Conservation (phyloP, 35 echinoderm and acorn worm genomes). For the Diadema setosum region DNA sequence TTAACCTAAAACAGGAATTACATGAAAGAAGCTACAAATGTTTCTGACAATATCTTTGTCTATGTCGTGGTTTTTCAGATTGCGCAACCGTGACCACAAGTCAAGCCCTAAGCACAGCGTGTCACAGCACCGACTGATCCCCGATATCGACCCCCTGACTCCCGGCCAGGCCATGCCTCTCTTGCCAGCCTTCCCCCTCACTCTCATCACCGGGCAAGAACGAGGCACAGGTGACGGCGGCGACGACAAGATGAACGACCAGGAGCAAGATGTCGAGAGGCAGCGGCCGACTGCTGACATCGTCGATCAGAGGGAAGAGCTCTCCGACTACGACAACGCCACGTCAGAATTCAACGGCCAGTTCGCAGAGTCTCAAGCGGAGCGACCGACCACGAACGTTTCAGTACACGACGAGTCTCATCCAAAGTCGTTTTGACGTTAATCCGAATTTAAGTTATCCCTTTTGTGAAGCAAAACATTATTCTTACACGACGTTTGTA, state of each 20-base stretch:
- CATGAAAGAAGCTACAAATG: too few relatives aligned
- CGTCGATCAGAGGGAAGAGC: neutral
- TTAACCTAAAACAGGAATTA: too few relatives aligned
- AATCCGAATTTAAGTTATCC: too few relatives aligned
- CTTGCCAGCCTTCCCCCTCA: neutral
- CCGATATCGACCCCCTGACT: neutral
- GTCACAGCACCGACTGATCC: neutral
- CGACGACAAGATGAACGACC: neutral
- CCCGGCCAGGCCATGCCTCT: conserved; percentile 6
- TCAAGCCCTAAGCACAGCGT: conserved; percentile 7
- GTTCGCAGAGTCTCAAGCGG: neutral
- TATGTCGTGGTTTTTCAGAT: neutral
- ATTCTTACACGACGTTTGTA: too few relatives aligned
- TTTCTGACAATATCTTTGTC: too few relatives aligned
- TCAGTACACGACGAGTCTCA: neutral
- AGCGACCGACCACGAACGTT: neutral
- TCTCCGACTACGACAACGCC: neutral
- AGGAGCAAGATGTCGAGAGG: neutral
- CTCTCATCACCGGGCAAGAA: neutral
- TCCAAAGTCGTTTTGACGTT: neutral
- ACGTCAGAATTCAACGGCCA: neutral
- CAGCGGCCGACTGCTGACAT: neutral
- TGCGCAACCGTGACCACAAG: neutral
- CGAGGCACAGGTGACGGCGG: neutral
- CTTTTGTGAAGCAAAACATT: too few relatives aligned